Evolutionary conservation across 1,140 invertebrate genomes (phyloP).

Genomic region (Mizuhopecten yessoensis): DNA sequence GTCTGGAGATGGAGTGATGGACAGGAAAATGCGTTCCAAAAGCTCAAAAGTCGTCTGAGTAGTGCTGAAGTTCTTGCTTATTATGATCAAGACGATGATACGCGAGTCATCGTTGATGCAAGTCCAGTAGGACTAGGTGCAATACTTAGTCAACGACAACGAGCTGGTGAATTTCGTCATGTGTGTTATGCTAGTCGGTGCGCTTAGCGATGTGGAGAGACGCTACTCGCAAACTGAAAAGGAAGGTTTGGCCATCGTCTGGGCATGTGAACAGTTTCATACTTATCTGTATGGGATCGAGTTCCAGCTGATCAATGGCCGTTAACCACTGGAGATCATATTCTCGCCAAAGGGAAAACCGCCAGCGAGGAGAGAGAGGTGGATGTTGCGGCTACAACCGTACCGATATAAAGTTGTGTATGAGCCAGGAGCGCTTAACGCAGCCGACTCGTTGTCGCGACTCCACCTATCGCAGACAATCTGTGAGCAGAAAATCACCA

Average conservation of each 20-base stretch:
- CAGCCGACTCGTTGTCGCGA: too few relatives aligned
- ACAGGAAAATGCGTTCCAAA: neutral
- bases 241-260: slow-evolving; percentile 81
- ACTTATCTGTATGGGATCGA: slow-evolving; percentile 80
- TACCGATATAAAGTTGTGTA: too few relatives aligned
- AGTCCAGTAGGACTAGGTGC: slow-evolving; percentile 49
- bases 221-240: slow-evolving; percentile 80
- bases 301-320: slow-evolving; percentile 78
- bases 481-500: slow-evolving; percentile 50
- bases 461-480: slow-evolving; percentile 59
- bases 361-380: slow-evolving; percentile 53
- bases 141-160: slow-evolving; percentile 54
- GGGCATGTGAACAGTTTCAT: slow-evolving; percentile 80
- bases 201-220: slow-evolving; percentile 56
- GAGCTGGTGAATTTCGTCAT: slow-evolving; percentile 49
- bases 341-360: slow-evolving; percentile 49
- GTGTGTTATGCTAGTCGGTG: slow-evolving; percentile 64
- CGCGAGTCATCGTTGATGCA: neutral
- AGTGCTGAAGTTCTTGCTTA: neutral
- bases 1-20: neutral
- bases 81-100: neutral
- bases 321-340: slow-evolving; percentile 66
- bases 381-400: slow-evolving; percentile 54
- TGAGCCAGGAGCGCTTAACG: too few relatives aligned
- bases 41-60: neutral